Evolutionary conservation across 2,888 invertebrate genomes (phyloP), one percentile per base, ranked within the genome.

Genomic region (Drosophila kokeensis): DNA sequence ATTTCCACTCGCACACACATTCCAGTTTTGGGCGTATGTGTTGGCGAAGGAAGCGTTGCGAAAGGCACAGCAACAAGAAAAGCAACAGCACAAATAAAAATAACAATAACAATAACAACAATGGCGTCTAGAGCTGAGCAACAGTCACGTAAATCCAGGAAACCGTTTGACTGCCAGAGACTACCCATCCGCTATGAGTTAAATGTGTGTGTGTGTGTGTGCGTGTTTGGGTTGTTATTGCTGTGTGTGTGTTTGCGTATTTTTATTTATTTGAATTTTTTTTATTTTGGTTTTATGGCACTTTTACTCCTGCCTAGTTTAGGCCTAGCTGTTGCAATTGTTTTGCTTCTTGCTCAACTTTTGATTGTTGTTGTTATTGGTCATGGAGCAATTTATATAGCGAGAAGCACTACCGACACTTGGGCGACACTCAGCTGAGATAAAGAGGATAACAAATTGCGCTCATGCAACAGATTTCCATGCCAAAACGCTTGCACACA

Each of bases 391-490:
- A 90, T 90, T 90, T 81, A 78, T 90, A 77, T 90, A 75, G 90
- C 83, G 86, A 90, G 81, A 78, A 90, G 73, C 77, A 73, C 83
- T 82, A 85, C 76, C 78, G 86, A 77, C 88, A 86, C 85, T 89
- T 75, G 70, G 86, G 57, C 86, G 85, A 87, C 90, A 88, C 86
- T 90, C 90, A 90, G 86, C 89, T 88, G 79, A 90, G 84, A 80
- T 86, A 89, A 89, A 80, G 88, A 82, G 90, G 89, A 90, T 83
- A 90, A 90, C 83, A 90, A 87, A 87, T 89, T 80, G 90, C 78
- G 89, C 83, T 79, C 87, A 82, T 90, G 87, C 87, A 87, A 87
- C 87, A 87, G 87, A 87, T 87, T 87, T 87, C 87, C 90, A 83
- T 81, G 73, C 85, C 81, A 77, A 74, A 79, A 67, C 65, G 68